These are phyloP conservation scores for Ceyx melanurus DNA, from an alignment of 2,113 vertebrate genomes.

Conservation along the genomic window DNA sequence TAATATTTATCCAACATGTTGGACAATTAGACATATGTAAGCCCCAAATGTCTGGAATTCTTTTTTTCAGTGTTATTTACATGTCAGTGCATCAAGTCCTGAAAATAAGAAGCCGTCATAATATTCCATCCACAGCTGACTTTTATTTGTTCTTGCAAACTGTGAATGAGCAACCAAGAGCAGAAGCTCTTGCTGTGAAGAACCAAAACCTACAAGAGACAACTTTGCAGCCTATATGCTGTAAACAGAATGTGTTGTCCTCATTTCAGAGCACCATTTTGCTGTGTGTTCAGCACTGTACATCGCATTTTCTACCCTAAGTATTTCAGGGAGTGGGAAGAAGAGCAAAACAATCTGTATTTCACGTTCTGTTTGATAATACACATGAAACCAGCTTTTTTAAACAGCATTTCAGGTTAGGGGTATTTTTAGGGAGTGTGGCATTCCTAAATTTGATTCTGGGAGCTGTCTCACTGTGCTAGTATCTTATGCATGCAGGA, in stretches of 20 bases:
- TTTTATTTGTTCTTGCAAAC: slow-evolving; percentile 33
- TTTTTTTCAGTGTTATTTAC: slow-evolving; percentile 44
- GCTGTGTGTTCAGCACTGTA: not conserved
- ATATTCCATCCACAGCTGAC: slow-evolving; percentile 54
- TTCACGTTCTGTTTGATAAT: not conserved
- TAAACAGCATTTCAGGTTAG: not conserved
- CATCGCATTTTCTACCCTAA: not conserved
- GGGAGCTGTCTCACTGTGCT: not conserved
- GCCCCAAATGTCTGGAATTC: slow-evolving; percentile 40
- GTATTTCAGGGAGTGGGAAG: not conserved
- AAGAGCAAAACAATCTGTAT: not conserved
- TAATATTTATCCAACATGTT: slow-evolving; percentile 58
- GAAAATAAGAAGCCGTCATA: slow-evolving; percentile 31
- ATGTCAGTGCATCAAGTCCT: slow-evolving; percentile 31
- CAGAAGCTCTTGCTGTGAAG: not conserved
- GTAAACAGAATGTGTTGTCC: not conserved
- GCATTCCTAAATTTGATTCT: not conserved
- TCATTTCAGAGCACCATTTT: slow-evolving; percentile 5
- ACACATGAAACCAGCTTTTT: not conserved
- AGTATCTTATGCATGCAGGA: not conserved
- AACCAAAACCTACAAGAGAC: slow-evolving; percentile 11
- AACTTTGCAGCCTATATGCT: not conserved
- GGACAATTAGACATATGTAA: slow-evolving; percentile 56
- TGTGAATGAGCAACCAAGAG: slow-evolving; percentile 2
- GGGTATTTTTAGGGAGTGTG: not conserved